Evolutionary conservation across 2,113 vertebrate species (phyloP), one percentile per base, ranked within the genome.

Genomic region (Proteles cristata): DNA sequence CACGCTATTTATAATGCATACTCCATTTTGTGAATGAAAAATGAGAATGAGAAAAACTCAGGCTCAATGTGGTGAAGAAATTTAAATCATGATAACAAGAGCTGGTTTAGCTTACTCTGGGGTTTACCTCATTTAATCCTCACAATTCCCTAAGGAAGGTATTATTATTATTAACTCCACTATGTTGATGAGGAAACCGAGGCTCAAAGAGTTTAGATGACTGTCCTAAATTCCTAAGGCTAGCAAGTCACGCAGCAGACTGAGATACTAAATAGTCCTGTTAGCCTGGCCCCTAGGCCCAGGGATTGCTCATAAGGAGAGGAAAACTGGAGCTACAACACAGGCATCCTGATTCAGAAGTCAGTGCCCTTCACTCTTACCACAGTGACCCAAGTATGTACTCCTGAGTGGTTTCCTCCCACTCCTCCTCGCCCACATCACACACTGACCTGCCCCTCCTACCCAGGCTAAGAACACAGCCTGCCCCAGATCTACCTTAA

Each of bases 1-100:
- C 71, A 87, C 2, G 39, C 1, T 66, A 31, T 21, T 48, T n/a
- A 25, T 5, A 48, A 33, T 23, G 58, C 58, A 61, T 14, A 61
- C 19, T 76, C 50, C 35, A 73, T 83, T 85, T 90, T 85, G 35
- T 53, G 90, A 93, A 86, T 89, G 92, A 79, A 61, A 66, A 79
- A 77, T 89, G 92, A 79, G 66, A 66, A 79, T 89, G 92, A 79
- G 66, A 66, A 79, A 77, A 85, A 35, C 21, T 23, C n/a, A 86
- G 11, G 68, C 39, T 81, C 23, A 58, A 23, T 17, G 19, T 26
- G 39, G 28, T 65, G 79, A 74, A 68, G 65, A 21, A 35, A 66
- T 63, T 87, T 92, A 83, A 76, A 48, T 21, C 7, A 35, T 10
- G 10, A 68, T 33, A 77, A 14, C 35, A 45, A 14, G 7, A n/a